Conservation (phyloP, 2,113 vertebrate species). For the Nothobranchius furzeri region DNA sequence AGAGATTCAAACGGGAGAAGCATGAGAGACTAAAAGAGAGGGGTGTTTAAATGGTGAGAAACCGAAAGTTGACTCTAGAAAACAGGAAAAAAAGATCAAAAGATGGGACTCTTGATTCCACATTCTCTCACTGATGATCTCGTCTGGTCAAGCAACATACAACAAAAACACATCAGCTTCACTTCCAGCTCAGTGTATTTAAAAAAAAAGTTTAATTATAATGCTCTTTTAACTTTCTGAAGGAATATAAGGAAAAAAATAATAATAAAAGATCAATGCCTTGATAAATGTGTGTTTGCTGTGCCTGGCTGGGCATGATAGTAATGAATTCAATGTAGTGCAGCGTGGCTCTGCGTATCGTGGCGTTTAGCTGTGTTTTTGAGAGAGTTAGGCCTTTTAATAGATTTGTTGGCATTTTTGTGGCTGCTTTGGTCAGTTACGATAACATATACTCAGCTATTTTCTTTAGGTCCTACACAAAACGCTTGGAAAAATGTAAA, state of each 20-base stretch:
- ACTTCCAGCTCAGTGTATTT: constrained; percentile 3
- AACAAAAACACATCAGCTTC: constrained; percentile 7
- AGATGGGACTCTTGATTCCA: too few relatives aligned
- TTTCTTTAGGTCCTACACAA: constrained; percentile 55
- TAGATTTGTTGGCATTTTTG: constrained; percentile 63
- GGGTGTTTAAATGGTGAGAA: not conserved
- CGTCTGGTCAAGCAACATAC: not conserved
- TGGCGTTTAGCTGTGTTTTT: constrained; percentile 23
- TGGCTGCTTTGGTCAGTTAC: constrained; percentile 48
- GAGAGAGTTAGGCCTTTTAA: constrained; percentile 48
- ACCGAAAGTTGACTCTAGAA: constrained; percentile 8
- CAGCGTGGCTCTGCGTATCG: constrained; percentile 20
- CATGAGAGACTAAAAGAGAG: not conserved
- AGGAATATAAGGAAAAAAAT: constrained; percentile 39
- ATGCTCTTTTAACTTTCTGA: constrained; percentile 45
- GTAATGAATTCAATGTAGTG: constrained; percentile 25
- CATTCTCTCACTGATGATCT: not conserved
- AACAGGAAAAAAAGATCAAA: not conserved
- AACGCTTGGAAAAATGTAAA: constrained; percentile 15
- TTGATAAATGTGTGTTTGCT: constrained; percentile 48
- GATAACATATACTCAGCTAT: constrained; percentile 41
- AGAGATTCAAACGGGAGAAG: not conserved
- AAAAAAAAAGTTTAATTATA: constrained; percentile 42
- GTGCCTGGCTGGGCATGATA: constrained; percentile 36
- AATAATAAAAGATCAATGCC: constrained; percentile 17